These are phyloP conservation scores for Melinaea menophilus DNA, from an alignment of 2,888 invertebrate species.

Conservation along the genomic window DNA sequence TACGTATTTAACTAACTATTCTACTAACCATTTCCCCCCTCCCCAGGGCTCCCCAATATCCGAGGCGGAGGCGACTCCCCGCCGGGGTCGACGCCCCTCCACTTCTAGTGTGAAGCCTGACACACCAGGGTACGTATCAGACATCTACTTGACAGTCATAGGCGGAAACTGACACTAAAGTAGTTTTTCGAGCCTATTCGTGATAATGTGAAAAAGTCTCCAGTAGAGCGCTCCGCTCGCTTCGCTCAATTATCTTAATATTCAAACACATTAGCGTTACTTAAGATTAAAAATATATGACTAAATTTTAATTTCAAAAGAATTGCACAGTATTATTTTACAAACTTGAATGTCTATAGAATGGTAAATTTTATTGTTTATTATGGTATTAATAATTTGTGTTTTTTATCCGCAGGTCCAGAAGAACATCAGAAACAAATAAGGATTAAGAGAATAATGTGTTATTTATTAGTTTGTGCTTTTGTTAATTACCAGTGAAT, in stretches of 20 bases:
- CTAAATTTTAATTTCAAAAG: no score
- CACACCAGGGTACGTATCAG: conserved; percentile 37
- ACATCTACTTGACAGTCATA: no score
- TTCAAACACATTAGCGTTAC: no score
- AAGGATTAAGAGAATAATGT: conserved; percentile 45
- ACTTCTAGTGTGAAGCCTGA: conserved; percentile 41
- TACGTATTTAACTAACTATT: background rate
- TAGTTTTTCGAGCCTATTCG: no score
- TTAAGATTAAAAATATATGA: no score
- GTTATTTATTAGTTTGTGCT: conserved; percentile 37
- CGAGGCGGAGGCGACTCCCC: conserved; percentile 35
- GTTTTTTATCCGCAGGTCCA: conserved; percentile 50
- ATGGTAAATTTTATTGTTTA: background rate
- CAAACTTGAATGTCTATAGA: background rate
- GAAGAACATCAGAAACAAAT: conserved; percentile 50
- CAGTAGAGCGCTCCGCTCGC: no score
- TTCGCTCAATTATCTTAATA: no score
- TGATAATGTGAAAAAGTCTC: no score
- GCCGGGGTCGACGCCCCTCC: conserved; percentile 46
- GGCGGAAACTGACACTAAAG: no score
- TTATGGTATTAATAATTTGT: conserved; percentile 31
- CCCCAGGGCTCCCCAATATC: conserved; percentile 43
- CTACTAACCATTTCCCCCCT: background rate
- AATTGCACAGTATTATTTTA: no score
- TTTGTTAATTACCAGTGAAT: conserved; percentile 25